Evolutionary conservation across 2,797 vertebrate genomes (phyloP), one percentile per base, ranked within the genome.

Genomic region (Tragopan temminckii): DNA sequence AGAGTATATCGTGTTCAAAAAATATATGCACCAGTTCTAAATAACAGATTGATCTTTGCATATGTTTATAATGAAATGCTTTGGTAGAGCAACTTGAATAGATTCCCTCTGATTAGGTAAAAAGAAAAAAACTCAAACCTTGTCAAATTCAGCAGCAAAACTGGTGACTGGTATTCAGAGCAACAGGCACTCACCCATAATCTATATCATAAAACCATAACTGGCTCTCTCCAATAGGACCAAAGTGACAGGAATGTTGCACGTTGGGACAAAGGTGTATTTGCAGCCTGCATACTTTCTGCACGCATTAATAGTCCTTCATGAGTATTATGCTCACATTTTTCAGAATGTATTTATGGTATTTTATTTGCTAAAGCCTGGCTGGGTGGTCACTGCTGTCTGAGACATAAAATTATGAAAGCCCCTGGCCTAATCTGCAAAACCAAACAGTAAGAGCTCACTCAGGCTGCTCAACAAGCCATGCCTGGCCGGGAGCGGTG

Each of bases 231-330:
- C 85, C 87, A 84, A 64, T 67, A 79, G 87, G 59, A 84, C 74
- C 84, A 64, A 86, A 93, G 69, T 53, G 63, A 89, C 70, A 92
- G 92, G 93, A 95, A 96, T 95, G 87, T 50, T 86, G 91, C 86
- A 95, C 85, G 93, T 95, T 87, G 83, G 93, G 91, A 94, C 0
- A 2, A 92, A 95, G 89, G 82, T 89, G 87, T 95, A 93, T 94
- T 95, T 95, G 88, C 92, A 94, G 64, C 95, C 85, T 77, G 85
- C 92, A 94, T 95, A 93, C 76, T 96, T 96, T 96, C 93, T 96
- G 82, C 62, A 68, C 67, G 67, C 53, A 70, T 84, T 95, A 95
- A 91, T 86, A 93, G 82, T 94, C 89, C 94, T 93, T 95, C 93
- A 88, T 82, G 31, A 83, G 91, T 93, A 89, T 92, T 95, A 95